phyloP scores from a whole-genome alignment of 2,888 invertebrate species.

The Elegia similella region DNA sequence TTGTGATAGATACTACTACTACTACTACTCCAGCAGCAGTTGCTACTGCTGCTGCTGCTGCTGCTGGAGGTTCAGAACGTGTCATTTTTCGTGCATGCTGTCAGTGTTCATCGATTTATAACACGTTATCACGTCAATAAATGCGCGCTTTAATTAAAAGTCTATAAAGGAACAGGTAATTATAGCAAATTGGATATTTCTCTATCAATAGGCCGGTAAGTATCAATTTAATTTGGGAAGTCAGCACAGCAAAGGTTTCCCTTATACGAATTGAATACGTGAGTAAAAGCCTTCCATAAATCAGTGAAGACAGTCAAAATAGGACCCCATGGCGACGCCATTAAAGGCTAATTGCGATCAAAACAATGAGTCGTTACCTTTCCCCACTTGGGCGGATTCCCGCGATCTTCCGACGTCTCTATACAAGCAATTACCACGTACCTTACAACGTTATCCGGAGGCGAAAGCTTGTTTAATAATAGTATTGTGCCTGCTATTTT shows the following conservation, averaged over 20 bases:
- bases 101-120: no score
- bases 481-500: slow-evolving; percentile 38
- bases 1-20: no score
- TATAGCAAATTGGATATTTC: neutral
- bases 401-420: slow-evolving; percentile 51
- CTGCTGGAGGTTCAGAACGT: no score
- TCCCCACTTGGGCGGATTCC: slow-evolving; percentile 45
- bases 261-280: slow-evolving; percentile 12
- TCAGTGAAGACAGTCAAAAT: slow-evolving; percentile 22
- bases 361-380: slow-evolving; percentile 62
- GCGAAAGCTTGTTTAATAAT: slow-evolving; percentile 18
- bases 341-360: slow-evolving; percentile 51
- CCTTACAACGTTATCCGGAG: slow-evolving; percentile 17
- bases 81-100: no score
- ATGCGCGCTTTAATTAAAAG: neutral
- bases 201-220: neutral
- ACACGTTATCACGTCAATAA: no score
- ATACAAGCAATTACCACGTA: slow-evolving; percentile 46
- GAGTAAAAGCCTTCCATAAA: slow-evolving; percentile 16
- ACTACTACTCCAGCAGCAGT: no score
- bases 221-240: neutral
- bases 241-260: slow-evolving; percentile 1
- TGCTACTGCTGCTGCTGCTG: no score
- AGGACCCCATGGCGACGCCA: slow-evolving; percentile 37
- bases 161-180: neutral